A percentile compares a stretch with the other conserved stretches of the same genome.
phyloP scores from a whole-genome alignment of 2,797 vertebrate genomes.

The Orestias chungarensis region DNA sequence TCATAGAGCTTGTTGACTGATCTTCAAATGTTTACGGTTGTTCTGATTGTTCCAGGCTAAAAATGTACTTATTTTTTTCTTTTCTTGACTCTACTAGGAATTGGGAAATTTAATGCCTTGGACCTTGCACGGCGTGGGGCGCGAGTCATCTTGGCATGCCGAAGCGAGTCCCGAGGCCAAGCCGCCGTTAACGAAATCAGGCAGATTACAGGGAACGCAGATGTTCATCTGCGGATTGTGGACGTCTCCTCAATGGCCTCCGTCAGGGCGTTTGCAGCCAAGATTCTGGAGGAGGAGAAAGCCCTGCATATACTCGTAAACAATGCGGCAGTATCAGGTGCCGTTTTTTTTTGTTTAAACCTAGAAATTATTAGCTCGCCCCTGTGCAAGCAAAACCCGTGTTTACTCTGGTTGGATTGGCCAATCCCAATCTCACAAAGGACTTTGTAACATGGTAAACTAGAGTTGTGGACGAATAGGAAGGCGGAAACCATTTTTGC shows the following conservation, averaged over 20 bases:
- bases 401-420: not conserved
- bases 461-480: not conserved
- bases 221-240: conserved; percentile 79
- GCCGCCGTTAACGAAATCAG: conserved; percentile 79
- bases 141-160: conserved; percentile 86
- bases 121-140: conserved; percentile 85
- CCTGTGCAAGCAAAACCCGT: not conserved
- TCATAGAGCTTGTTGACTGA: not conserved
- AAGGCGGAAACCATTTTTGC: not conserved
- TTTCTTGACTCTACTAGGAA: conserved; percentile 70
- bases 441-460: conserved; percentile 10
- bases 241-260: conserved; percentile 85
- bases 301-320: conserved; percentile 87
- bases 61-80: not conserved
- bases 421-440: not conserved
- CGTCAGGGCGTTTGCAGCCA: conserved; percentile 75
- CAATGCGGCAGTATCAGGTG: conserved; percentile 84
- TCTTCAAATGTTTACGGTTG: not conserved
- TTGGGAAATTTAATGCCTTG: conserved; percentile 84
- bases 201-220: conserved; percentile 70
- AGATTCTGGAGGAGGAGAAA: conserved; percentile 77
- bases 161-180: conserved; percentile 71
- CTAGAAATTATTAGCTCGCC: not conserved
- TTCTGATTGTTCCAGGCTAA: not conserved
- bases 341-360: not conserved